phyloP scores from a whole-genome alignment of 2,797 vertebrate species.

The Myotis pilosus region DNA sequence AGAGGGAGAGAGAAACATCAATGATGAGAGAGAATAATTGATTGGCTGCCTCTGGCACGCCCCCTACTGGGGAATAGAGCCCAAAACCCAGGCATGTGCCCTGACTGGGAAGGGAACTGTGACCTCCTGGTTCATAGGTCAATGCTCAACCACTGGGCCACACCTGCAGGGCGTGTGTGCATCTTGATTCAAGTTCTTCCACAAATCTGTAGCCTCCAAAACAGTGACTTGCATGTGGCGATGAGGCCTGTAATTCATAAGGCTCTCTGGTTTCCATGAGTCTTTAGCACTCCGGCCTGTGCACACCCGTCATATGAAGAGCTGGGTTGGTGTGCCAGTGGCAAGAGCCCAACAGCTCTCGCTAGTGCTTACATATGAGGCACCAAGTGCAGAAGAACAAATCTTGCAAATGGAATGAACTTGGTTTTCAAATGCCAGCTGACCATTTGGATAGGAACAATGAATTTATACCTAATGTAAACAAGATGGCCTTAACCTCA shows the following conservation, averaged over 20 bases:
- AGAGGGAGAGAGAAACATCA: no score
- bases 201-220: neutral
- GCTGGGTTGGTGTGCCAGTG: neutral
- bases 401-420: neutral
- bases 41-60: no score
- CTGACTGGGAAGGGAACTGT: no score
- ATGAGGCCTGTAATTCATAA: neutral
- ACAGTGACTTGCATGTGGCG: neutral
- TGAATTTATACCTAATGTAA: slow-evolving; percentile 52
- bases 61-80: no score
- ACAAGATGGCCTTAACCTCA: neutral
- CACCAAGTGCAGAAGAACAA: neutral
- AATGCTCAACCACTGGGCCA: no score
- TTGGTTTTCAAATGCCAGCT: neutral
- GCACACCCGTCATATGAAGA: neutral
- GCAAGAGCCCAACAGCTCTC: neutral
- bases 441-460: neutral
- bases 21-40: no score
- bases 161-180: neutral
- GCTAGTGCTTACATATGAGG: neutral
- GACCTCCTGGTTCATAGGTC: no score
- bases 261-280: neutral
- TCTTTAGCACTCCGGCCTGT: slow-evolving; percentile 49
- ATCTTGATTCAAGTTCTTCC: neutral
- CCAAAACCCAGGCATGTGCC: no score